A percentile compares a stretch with the other conserved stretches of the same genome.
These are phyloP conservation scores for Drosophila saltans DNA, from an alignment of 1,140 invertebrate genomes.

Conservation along the genomic window DNA sequence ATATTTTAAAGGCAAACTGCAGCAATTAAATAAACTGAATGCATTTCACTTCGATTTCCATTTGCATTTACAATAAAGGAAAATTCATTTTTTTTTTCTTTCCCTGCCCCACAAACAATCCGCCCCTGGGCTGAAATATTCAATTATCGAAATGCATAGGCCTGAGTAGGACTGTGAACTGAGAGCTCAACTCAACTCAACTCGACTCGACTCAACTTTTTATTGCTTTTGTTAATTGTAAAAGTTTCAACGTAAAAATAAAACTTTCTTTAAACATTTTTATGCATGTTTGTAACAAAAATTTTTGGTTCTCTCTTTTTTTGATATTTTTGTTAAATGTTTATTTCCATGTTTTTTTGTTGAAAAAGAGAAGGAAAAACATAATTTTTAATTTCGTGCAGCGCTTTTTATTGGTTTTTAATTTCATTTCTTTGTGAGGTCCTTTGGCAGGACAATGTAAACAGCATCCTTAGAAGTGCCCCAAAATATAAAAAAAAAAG, in stretches of 20 bases:
- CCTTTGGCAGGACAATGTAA: conserved; percentile 55
- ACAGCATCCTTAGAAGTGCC: conserved; percentile 70
- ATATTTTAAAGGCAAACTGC: background rate
- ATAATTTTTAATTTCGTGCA: conserved; percentile 78
- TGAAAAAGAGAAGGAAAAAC: conserved; percentile 66
- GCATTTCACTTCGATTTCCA: background rate
- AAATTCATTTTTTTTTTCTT: conserved; percentile 1
- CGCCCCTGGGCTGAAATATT: conserved; percentile 54
- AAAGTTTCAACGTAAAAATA: conserved; percentile 57
- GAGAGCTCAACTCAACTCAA: background rate
- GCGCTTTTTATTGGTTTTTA: conserved; percentile 79
- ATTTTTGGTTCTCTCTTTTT: conserved; percentile 35
- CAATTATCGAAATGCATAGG: conserved; percentile 74
- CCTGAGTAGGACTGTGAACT: background rate
- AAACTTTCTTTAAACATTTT: conserved; percentile 23
- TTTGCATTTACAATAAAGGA: background rate
- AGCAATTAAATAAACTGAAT: background rate
- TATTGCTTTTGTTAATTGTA: conserved; percentile 71
- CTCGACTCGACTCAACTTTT: conserved; percentile 39
- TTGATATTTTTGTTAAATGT: conserved; percentile 33
- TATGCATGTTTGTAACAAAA: conserved; percentile 51
- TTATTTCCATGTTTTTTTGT: conserved; percentile 54
- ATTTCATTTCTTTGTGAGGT: conserved; percentile 54
- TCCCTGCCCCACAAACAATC: background rate
- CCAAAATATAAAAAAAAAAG: background rate